Base-by-base conservation (phyloP, 2,113 vertebrate genomes). In the Etia nguti region DNA sequence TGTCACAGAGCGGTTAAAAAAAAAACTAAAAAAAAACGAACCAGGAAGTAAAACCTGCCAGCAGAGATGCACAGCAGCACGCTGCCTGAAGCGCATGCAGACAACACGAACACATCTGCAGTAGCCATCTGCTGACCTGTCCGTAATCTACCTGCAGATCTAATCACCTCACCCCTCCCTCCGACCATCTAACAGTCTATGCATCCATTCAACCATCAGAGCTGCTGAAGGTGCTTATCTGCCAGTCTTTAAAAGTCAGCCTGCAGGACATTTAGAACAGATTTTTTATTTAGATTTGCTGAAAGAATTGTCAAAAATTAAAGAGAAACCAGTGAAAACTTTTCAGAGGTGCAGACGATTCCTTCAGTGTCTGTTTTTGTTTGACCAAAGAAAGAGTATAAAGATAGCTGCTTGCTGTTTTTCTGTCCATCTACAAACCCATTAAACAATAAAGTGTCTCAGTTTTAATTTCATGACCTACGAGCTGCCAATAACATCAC, bases 21-120 rank as follows among this genome's bases (percentile, higher is more conserved):
- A 65, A 36, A 3, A 11, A n/a, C n/a, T n/a, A n/a, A 2, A 20
- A 34, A 3, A 5, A 60, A 36, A 31, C 10, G 36, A 86, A 94
- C 68, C 85, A 93, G 93, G 93, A 94, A 93, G 92, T 89, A 88
- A 93, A 90, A 87, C 2, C 70, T 68, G 82, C 38, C 12, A 13
- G 18, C 52, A 88, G 60, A 5, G 22, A 70, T 52, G 38, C 55
- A 9, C 31, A 16, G 8, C 22, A 43, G 22, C 57, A 55, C 2
- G 0, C 8, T 36, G 52, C 9, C 48, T 52, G 70, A 90, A 79
- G 79, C 26, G 12, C 56, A 73, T 43, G 8, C 68, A 48, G 41
- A 48, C 41, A 77, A 24, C 16, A 54, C 16, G 22, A 36, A 31
- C 34, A 38, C 50, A 81, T 80, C 4, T 46, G 34, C 26, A 15